Conservation (phyloP, 2,888 invertebrate species). For the Eilema caniola region DNA sequence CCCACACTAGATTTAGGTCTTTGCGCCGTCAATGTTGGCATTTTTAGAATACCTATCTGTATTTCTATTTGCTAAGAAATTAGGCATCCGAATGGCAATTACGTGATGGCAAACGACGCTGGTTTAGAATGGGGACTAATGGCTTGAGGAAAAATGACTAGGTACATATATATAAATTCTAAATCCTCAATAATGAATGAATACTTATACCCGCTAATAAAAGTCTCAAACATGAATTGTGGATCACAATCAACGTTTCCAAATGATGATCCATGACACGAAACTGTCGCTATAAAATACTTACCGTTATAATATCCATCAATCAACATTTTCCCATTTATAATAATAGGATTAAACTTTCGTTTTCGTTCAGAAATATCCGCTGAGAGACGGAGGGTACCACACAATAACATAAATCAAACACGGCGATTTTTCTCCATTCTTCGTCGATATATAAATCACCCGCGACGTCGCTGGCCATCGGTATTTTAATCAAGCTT, state of each 20-base stretch:
- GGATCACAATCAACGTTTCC: not conserved
- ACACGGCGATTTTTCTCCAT: constrained; percentile 41
- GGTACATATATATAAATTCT: not conserved
- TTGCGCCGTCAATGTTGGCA: too few relatives aligned
- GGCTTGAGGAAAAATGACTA: too few relatives aligned
- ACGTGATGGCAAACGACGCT: too few relatives aligned
- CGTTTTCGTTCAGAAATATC: constrained; percentile 42
- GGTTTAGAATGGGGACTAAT: too few relatives aligned
- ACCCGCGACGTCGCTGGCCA: constrained; percentile 28
- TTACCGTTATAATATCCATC: constrained; percentile 14
- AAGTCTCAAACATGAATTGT: not conserved
- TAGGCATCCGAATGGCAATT: too few relatives aligned
- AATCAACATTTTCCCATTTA: constrained; percentile 24
- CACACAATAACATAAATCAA: constrained; percentile 50
- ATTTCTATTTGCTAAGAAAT: too few relatives aligned
- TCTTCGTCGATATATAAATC: constrained; percentile 48
- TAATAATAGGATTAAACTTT: constrained; percentile 30
- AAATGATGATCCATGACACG: constrained; percentile 1
- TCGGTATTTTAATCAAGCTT: constrained; percentile 46
- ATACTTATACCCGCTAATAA: not conserved
- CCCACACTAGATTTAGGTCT: too few relatives aligned
- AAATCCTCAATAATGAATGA: not conserved
- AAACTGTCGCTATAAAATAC: constrained; percentile 3
- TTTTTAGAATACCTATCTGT: too few relatives aligned
- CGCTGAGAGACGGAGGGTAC: constrained; percentile 31